A percentile compares a stretch with the other conserved stretches of the same genome.
Conservation (phyloP, 2,113 vertebrate genomes). For the Phrynosoma platyrhinos region DNA sequence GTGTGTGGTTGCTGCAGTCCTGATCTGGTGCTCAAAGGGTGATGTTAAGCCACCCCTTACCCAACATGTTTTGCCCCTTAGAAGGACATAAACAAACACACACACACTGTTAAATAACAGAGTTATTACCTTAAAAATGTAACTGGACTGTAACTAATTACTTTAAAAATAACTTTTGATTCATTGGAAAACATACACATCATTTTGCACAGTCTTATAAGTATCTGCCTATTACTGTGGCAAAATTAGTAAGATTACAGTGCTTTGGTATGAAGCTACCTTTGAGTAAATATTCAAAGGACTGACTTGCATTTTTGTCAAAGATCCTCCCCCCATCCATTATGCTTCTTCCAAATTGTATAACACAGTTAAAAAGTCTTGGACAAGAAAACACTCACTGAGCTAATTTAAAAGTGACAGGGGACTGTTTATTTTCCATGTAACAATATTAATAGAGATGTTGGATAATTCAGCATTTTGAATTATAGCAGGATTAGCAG, state of each 20-base stretch:
- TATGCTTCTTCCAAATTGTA: background rate
- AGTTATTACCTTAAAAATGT: too few species aligned
- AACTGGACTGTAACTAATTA: too few species aligned
- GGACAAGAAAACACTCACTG: background rate
- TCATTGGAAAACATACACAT: too few species aligned
- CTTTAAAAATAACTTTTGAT: too few species aligned
- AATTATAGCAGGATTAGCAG: slow-evolving; percentile 29
- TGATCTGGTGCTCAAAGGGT: too few species aligned
- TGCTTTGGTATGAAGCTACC: background rate
- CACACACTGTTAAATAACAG: too few species aligned
- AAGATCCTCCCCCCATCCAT: background rate
- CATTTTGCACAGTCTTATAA: background rate
- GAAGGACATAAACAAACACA: too few species aligned
- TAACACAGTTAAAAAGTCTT: background rate
- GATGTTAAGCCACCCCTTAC: too few species aligned
- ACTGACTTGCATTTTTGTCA: background rate
- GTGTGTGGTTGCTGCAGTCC: too few species aligned
- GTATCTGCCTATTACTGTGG: background rate
- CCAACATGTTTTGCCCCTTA: too few species aligned
- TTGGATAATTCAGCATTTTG: slow-evolving; percentile 38
- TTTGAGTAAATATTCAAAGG: slow-evolving; percentile 20
- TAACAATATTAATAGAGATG: slow-evolving; percentile 33
- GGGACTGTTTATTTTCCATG: slow-evolving; percentile 24
- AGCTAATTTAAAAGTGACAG: background rate
- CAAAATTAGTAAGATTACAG: background rate